Evolutionary conservation across 2,888 invertebrate species (phyloP).

Genomic region (Anorthoa munda): DNA sequence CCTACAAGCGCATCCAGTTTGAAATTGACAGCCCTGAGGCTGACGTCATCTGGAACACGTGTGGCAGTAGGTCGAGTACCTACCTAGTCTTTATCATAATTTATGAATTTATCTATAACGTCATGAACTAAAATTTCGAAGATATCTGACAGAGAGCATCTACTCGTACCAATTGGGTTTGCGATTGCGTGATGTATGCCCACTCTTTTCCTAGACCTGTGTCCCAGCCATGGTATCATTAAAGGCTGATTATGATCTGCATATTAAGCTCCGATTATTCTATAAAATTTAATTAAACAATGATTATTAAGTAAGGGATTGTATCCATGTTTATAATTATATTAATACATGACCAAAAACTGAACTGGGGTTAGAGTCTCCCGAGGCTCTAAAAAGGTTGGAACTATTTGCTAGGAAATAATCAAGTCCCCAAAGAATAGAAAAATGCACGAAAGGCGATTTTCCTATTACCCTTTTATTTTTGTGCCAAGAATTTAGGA

Average conservation of each 20-base stretch:
- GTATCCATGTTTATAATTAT: neutral
- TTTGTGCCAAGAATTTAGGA: neutral
- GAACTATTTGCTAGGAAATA: constrained; percentile 10
- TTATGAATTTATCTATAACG: neutral
- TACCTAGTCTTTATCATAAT: neutral
- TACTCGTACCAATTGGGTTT: no score
- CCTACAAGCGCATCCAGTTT: constrained; percentile 25
- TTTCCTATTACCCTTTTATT: constrained; percentile 4
- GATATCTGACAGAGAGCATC: no score
- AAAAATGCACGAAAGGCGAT: neutral
- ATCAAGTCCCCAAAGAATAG: neutral
- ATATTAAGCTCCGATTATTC: neutral
- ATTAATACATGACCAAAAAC: neutral
- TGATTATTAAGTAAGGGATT: neutral
- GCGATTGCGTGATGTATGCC: no score
- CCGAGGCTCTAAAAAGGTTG: constrained; percentile 17
- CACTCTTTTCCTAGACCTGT: no score
- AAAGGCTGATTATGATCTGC: no score
- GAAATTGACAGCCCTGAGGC: no score
- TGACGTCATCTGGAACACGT: no score
- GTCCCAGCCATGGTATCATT: no score
- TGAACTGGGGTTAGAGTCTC: constrained; percentile 6
- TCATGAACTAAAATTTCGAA: no score
- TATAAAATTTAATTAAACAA: neutral
- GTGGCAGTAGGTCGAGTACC: neutral